Evolutionary conservation across 2,113 vertebrate species (phyloP), one percentile per base, ranked within the genome.

Genomic region (Siniperca chuatsi): DNA sequence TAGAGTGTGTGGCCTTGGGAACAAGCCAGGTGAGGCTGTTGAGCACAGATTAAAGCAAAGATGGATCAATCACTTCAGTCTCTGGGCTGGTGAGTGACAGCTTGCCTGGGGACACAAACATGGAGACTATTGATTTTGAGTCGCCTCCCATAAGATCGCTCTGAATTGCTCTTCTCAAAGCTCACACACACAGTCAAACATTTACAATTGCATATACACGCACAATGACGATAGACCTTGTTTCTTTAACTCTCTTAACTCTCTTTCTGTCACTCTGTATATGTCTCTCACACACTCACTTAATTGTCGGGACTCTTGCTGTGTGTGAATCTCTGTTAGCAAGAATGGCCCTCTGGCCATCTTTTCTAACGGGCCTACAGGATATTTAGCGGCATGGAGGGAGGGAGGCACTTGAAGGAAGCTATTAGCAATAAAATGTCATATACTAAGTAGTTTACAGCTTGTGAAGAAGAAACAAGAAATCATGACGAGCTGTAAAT

Each of bases 41-140:
- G 84, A 89, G 85, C 77, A 12, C 82, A 82, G 86, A 91, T 87
- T 90, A 88, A 79, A 86, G 82, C 67, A 58, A 71, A 75, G 78
- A 83, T 55, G 78, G 79, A 92, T 92, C 91, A 88, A 78, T 92
- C 74, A 10, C 83, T 40, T 78, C 74, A 60, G 76, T 74, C 79
- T 81, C 67, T 1, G 80, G 55, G 79, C 55, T 0, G 21, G 8
- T 89, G 89, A 87, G 46, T 52, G 91, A 81, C 89, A 76, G 82
- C 55, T n/a, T 52, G 90, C 89, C 90, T 0, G 57, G 71, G 88
- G 90, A 87, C 80, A 83, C 89, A 88, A 87, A 90, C 88, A 88
- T 46, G 61, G 70, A 85, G 5, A 80, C 83, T 94, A 95, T 96
- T 93, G 94, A 96, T 96, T 94, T 93, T 94, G 93, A 95, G 96